Evolutionary conservation across 2,888 invertebrate genomes (phyloP), one percentile per base, ranked within the genome.

Genomic region (Pandemis cinnamomeana): DNA sequence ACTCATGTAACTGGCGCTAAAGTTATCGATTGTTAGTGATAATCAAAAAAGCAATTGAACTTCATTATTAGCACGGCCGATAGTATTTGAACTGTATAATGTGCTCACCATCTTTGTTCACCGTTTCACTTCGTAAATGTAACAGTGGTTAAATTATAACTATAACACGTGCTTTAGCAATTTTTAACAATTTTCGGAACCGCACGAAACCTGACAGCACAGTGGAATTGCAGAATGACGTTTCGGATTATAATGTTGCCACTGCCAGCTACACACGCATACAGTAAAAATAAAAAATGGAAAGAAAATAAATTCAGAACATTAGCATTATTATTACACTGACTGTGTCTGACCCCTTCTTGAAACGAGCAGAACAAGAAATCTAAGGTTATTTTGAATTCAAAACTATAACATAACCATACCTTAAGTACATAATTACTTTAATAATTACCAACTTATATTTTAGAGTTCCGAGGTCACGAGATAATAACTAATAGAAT

Each of bases 91-190:
- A 48, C 7, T 69, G 15, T 51, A 27, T 3, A 10, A 48, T 13
- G 3, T 15, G n/a, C 73, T 60, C 58, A 73, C 73, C 73, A 73
- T 73, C 8, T 64, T 64, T 36, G 42, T 44, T 36, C 11, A 27
- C 44, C 58, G 51, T 66, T 27, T 36, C 10, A 58, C 42, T 64
- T 58, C 15, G 15, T 51, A 10, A 42, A 36, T 60, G 42, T 51
- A 51, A 42, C 13, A 60, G 20, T 61, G 27, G 58, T 36, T 60
- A 15, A 27, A 58, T 27, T 15, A 44, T 11, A 64, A 42, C 7
- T 60, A 20, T 36, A 73, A 73, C 73, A 73, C 73, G 73, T 73
- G 73, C 27, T 73, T 53, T n/a, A 58, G 20, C 58, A 62, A 48
- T 69, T 71, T 69, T 66, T 60, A 44, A 42, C 36, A 53, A 60